Evolutionary conservation across 2,797 vertebrate species (phyloP).

Genomic region (Pangasius macronema): DNA sequence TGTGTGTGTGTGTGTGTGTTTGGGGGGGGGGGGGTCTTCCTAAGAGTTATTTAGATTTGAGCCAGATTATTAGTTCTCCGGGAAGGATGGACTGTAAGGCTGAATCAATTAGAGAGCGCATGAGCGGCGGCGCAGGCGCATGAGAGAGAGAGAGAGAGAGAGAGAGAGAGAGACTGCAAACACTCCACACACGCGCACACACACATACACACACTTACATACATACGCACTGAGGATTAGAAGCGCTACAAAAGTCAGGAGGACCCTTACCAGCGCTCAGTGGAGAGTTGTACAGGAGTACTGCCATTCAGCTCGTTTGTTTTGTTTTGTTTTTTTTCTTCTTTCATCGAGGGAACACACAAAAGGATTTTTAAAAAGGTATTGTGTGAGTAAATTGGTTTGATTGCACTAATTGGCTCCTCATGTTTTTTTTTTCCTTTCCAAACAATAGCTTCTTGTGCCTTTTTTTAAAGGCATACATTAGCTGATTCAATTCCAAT

Average conservation of each 20-base stretch:
- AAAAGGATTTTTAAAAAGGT: conserved; percentile 72
- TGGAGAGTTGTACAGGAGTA: conserved; percentile 50
- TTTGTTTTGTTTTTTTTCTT: conserved; percentile 43
- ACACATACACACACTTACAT: background rate
- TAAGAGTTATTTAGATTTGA: conserved; percentile 94
- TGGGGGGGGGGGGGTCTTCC: conserved; percentile 77
- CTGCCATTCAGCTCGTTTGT: conserved; percentile 47
- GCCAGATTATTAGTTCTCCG: conserved; percentile 89
- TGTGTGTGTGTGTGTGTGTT: too few relatives aligned
- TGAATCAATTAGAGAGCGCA: conserved; percentile 93
- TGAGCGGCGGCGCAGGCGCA: conserved; percentile 74
- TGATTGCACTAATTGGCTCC: conserved; percentile 51
- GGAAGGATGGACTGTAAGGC: conserved; percentile 89
- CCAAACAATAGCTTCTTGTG: background rate
- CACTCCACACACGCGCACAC: background rate
- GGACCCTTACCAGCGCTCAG: conserved; percentile 46
- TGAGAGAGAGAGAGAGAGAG: conserved; percentile 70
- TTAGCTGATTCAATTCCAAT: background rate
- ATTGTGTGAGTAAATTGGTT: conserved; percentile 59
- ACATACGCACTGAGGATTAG: conserved; percentile 47
- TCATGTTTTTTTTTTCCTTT: background rate
- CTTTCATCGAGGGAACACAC: conserved; percentile 64
- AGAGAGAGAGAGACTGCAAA: conserved; percentile 9
- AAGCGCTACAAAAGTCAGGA: conserved; percentile 45
- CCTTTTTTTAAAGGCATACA: background rate